Base-by-base conservation (phyloP, 2,797 vertebrate species). In the Arnoldichthys spilopterus region DNA sequence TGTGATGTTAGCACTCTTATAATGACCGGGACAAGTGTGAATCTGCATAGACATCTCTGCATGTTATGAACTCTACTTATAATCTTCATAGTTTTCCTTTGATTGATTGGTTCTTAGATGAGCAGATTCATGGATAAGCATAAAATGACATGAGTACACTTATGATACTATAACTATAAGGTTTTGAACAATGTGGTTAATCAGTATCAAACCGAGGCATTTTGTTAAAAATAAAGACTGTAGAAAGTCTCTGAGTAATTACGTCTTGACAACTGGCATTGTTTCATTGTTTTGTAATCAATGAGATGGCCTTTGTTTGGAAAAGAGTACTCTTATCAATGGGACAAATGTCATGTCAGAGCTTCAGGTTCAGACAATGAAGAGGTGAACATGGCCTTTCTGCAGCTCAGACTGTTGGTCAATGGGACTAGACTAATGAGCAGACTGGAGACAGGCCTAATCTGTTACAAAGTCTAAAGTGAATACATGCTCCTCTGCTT, bases 261-360 rank as follows among this genome's bases (percentile, higher is more conserved):
- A 72, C 66, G 53, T 69, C 58, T 54, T 70, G 32, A 49, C 71
- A 53, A 28, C 18, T 22, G 22, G n/a, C n/a, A n/a, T 58, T 66
- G 47, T n/a, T 37, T 63, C n/a, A n/a, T 37, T 3, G 34, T 79
- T 51, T 45, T 47, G 18, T 67, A 77, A 74, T 85, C 67, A 80
- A 59, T 75, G 18, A 56, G 20, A 18, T 40, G 24, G 30, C 51
- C 54, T 66, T 7, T 9, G 37, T 20, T 72, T 30, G 63, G 24
- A 26, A 18, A 63, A 51, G 51, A 40, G 4, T 22, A 24, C 20
- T n/a, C 26, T 73, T 78, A 73, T 82, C 81, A 85, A 47, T 34
- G 8, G 72, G 54, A 77, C 68, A 82, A 51, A 73, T 61, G 66
- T 59, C 40, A 26, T 59, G 12, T 53, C 74, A 72, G 32, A 26